Percentiles rank a stretch among this genome's conserved stretches.
Conservation (phyloP, 2,113 vertebrate species). For the Indicator maculatus region DNA sequence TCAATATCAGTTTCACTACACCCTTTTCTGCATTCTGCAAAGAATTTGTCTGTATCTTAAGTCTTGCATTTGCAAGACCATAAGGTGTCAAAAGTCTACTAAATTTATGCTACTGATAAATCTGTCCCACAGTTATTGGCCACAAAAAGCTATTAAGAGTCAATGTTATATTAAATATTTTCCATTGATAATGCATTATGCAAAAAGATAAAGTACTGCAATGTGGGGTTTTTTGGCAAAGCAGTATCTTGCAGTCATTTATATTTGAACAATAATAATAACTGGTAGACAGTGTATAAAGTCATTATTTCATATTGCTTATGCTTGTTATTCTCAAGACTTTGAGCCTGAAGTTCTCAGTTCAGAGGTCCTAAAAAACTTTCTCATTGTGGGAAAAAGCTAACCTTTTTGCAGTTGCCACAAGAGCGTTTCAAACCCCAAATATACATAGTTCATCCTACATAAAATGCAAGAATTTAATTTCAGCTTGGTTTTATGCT, state of each 20-base stretch:
- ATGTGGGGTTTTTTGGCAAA: neutral
- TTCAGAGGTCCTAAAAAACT: neutral
- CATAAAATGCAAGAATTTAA: neutral
- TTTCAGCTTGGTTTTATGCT: neutral
- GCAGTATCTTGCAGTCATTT: neutral
- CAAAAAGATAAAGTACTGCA: neutral
- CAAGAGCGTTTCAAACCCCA: neutral
- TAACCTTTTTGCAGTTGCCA: neutral
- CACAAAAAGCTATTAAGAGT: slow-evolving; percentile 37
- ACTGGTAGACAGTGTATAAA: neutral
- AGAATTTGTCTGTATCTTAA: slow-evolving; percentile 28
- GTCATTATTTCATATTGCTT: neutral
- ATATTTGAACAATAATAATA: neutral
- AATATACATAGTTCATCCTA: neutral
- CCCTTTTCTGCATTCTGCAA: neutral
- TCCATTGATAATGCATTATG: neutral
- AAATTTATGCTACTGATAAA: slow-evolving; percentile 47
- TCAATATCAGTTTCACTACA: slow-evolving; percentile 20
- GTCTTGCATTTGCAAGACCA: slow-evolving; percentile 37
- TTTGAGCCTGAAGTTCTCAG: neutral
- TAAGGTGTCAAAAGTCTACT: slow-evolving; percentile 51
- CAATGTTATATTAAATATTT: slow-evolving; percentile 26
- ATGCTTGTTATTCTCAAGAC: neutral
- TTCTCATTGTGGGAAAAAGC: neutral
- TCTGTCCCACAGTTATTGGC: slow-evolving; percentile 7